Evolutionary conservation across 2,888 invertebrate species (phyloP).

Genomic region (Cataglyphis rosenhaueri): DNA sequence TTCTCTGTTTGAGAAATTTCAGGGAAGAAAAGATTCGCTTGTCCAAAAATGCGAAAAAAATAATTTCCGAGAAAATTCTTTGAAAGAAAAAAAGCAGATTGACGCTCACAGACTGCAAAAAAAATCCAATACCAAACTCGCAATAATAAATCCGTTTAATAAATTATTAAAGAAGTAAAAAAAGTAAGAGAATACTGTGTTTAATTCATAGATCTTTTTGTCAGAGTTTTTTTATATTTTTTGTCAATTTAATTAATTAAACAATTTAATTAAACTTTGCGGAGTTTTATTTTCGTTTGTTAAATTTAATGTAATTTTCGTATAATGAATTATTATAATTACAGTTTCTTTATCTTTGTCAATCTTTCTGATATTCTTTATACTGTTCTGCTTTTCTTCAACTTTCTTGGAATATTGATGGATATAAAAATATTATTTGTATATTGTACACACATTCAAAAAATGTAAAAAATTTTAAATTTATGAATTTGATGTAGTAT

Average conservation of each 20-base stretch:
- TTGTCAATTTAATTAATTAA: neutral
- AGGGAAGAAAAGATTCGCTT: neutral
- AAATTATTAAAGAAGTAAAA: neutral
- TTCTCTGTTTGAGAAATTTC: constrained; percentile 18
- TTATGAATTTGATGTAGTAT: neutral
- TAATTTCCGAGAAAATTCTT: neutral
- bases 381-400: constrained; percentile 21
- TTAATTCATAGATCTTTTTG: neutral
- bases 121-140: neutral
- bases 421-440: constrained; percentile 36
- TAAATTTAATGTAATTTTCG: neutral
- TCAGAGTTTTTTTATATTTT: neutral
- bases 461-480: neutral
- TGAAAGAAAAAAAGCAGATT: neutral
- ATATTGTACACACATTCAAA: constrained; percentile 17
- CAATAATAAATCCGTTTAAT: constrained; percentile 26
- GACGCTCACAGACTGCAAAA: neutral
- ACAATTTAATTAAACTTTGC: no score
- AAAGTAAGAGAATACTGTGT: neutral
- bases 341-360: neutral
- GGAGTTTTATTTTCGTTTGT: neutral
- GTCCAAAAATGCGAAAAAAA: neutral
- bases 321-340: constrained; percentile 8
- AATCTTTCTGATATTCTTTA: constrained; percentile 17
- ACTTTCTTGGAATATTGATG: neutral